A percentile compares a stretch with the other conserved stretches of the same genome.
Evolutionary conservation across 2,113 vertebrate species (phyloP).

Genomic region (Petromus typicus): DNA sequence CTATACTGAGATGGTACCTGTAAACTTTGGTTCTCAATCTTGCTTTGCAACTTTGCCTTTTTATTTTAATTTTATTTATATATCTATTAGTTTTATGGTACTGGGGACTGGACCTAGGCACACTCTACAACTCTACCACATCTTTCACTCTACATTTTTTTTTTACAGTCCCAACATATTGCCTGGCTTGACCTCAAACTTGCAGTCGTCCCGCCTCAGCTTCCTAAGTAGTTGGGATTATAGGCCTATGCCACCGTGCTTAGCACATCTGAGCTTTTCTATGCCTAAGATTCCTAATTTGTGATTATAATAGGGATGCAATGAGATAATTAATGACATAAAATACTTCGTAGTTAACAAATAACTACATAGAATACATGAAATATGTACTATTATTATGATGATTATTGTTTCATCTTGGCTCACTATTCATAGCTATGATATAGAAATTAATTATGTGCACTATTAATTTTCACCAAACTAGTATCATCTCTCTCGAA

Average conservation of each 20-base stretch:
- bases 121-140: neutral
- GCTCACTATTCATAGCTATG: neutral
- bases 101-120: neutral
- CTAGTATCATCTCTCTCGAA: neutral
- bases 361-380: neutral
- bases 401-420: neutral
- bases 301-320: neutral
- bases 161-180: neutral
- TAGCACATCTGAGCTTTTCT: neutral
- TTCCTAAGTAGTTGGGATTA: neutral
- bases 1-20: neutral
- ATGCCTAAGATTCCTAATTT: conserved; percentile 15
- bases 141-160: neutral
- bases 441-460: neutral
- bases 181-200: neutral
- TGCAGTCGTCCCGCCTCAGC: neutral
- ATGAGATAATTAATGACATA: neutral
- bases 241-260: neutral
- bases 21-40: neutral
- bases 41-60: neutral
- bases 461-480: neutral
- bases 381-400: neutral
- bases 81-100: neutral
- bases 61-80: neutral
- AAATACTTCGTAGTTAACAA: neutral